A percentile compares a stretch with the other conserved stretches of the same genome.
Evolutionary conservation across 92 coral and sea anemone genomes (phyloP).

Genomic region (Palythoa grandiflora): DNA sequence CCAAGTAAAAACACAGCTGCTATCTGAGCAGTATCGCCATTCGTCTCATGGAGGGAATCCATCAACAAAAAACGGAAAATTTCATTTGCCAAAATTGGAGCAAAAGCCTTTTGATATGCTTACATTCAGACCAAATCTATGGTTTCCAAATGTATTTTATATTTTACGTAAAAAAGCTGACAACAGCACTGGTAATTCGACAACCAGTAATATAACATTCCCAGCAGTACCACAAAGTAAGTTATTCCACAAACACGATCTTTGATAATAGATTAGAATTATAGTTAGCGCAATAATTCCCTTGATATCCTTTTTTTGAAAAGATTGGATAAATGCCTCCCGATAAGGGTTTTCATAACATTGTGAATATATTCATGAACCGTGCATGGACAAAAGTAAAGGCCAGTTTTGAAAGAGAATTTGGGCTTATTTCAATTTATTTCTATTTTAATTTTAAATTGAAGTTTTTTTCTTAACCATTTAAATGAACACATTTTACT

Average conservation of each 20-base stretch:
- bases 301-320: too few relatives aligned
- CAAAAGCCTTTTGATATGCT: background rate
- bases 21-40: background rate
- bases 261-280: too few relatives aligned
- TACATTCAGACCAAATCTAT: background rate
- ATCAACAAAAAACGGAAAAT: background rate
- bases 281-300: too few relatives aligned
- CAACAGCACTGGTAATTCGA: constrained; percentile 4
- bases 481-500: too few relatives aligned
- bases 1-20: background rate
- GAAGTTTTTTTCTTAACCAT: too few relatives aligned
- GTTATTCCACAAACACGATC: background rate
- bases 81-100: background rate
- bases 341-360: too few relatives aligned
- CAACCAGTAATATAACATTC: constrained; percentile 7
- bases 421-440: too few relatives aligned
- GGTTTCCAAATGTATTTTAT: background rate
- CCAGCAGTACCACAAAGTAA: constrained; percentile 1
- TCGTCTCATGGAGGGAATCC: background rate
- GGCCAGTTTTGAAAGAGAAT: too few relatives aligned
- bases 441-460: too few relatives aligned
- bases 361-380: too few relatives aligned
- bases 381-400: too few relatives aligned
- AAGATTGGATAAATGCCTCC: too few relatives aligned
- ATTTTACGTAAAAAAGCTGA: background rate